Evolutionary conservation across 2,888 invertebrate genomes (phyloP).

Genomic region (Melanchra persicariae): DNA sequence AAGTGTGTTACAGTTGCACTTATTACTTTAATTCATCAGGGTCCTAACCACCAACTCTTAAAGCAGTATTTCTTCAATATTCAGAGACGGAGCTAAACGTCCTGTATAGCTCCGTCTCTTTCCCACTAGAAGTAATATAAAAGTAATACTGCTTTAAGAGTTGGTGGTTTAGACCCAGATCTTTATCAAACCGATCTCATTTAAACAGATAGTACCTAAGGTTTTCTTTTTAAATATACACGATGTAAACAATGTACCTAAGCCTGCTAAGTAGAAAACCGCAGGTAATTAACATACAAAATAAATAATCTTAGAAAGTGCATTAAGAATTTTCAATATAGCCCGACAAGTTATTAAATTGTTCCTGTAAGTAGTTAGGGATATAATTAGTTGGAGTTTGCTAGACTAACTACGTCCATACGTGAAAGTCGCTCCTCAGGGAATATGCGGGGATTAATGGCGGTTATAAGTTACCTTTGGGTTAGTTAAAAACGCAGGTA

Average conservation of each 20-base stretch:
- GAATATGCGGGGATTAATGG: constrained; percentile 12
- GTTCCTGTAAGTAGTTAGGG: constrained; percentile 30
- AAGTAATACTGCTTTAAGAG: no score
- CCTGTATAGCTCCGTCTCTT: no score
- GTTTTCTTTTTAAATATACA: background rate
- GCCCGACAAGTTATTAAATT: constrained; percentile 14
- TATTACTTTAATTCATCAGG: no score
- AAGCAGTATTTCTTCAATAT: no score
- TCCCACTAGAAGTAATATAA: no score
- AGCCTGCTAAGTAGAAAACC: background rate
- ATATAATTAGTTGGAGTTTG: constrained; percentile 46
- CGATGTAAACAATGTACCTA: background rate
- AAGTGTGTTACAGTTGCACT: no score
- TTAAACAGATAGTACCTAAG: no score
- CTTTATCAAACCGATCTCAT: no score
- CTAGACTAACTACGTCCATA: constrained; percentile 16
- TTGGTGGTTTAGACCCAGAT: no score
- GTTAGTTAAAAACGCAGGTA: background rate
- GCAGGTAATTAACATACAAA: background rate
- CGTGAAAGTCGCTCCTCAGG: constrained; percentile 19
- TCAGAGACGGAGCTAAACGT: no score
- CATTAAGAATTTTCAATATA: constrained; percentile 43
- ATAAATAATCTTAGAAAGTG: constrained; percentile 41
- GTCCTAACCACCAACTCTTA: no score
- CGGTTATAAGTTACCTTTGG: constrained; percentile 16